These are phyloP conservation scores for Microcebus griseorufus DNA, from an alignment of 2,113 vertebrate genomes.

Conservation along the genomic window DNA sequence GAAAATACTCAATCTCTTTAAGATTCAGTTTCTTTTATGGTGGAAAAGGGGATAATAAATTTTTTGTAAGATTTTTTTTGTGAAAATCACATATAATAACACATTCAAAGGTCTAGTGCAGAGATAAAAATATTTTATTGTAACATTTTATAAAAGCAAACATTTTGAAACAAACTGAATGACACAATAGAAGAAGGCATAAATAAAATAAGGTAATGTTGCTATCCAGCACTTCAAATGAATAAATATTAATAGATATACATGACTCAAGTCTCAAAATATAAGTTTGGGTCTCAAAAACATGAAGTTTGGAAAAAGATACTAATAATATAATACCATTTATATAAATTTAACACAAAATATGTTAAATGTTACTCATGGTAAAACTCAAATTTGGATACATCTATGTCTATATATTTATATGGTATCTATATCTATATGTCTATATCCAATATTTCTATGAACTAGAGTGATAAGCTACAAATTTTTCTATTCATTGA, in stretches of 20 bases:
- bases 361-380: background rate
- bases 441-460: background rate
- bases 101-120: background rate
- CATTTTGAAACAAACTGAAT: background rate
- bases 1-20: background rate
- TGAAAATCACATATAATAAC: background rate
- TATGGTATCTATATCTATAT: background rate
- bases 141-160: background rate
- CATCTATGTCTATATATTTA: background rate
- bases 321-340: background rate
- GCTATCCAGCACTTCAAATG: background rate
- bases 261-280: background rate
- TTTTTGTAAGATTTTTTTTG: background rate
- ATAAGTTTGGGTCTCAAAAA: background rate
- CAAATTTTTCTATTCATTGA: background rate
- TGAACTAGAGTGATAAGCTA: background rate
- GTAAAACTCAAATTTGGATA: background rate
- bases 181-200: background rate
- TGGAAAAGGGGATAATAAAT: background rate
- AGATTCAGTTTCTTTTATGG: background rate
- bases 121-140: background rate
- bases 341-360: background rate
- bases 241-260: background rate
- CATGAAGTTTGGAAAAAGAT: background rate
- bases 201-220: background rate